Evolutionary conservation across 2,888 invertebrate species (phyloP).

Genomic region (Epinotia brunnichana): DNA sequence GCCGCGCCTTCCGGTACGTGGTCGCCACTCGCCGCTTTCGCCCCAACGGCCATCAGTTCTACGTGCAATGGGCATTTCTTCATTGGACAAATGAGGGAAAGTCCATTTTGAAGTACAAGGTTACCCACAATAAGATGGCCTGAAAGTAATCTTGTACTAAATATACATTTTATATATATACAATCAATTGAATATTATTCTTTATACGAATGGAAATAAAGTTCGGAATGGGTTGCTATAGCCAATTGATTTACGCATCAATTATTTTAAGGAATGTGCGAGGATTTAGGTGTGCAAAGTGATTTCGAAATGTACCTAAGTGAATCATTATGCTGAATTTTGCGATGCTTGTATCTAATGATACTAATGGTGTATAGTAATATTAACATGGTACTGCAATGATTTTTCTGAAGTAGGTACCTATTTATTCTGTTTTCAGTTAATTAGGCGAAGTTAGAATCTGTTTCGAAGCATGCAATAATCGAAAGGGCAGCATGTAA

Average conservation of each 20-base stretch:
- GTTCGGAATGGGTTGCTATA: conserved; percentile 8
- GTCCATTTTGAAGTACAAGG: background rate
- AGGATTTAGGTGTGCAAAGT: conserved; percentile 33
- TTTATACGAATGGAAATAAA: conserved; percentile 21
- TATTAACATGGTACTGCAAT: too few species aligned
- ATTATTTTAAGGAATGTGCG: conserved; percentile 38
- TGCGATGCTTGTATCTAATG: too few species aligned
- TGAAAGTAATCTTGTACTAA: conserved; percentile 12
- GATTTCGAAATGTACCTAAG: conserved; percentile 31
- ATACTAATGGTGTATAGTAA: too few species aligned
- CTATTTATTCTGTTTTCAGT: too few species aligned
- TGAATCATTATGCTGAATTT: conserved; percentile 26
- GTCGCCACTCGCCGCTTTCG: too few species aligned
- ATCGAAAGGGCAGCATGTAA: too few species aligned
- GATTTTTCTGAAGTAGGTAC: too few species aligned
- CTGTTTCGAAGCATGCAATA: too few species aligned
- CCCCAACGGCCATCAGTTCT: too few species aligned
- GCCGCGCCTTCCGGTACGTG: too few species aligned
- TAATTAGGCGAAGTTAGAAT: too few species aligned
- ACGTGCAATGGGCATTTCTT: too few species aligned
- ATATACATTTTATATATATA: conserved; percentile 7
- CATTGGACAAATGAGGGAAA: background rate
- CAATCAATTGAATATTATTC: conserved; percentile 33
- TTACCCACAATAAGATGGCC: conserved; percentile 2
- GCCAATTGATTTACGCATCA: conserved; percentile 33